Evolutionary conservation across 2,113 vertebrate species (phyloP).

Genomic region (Mesoclemmys tuberculata): DNA sequence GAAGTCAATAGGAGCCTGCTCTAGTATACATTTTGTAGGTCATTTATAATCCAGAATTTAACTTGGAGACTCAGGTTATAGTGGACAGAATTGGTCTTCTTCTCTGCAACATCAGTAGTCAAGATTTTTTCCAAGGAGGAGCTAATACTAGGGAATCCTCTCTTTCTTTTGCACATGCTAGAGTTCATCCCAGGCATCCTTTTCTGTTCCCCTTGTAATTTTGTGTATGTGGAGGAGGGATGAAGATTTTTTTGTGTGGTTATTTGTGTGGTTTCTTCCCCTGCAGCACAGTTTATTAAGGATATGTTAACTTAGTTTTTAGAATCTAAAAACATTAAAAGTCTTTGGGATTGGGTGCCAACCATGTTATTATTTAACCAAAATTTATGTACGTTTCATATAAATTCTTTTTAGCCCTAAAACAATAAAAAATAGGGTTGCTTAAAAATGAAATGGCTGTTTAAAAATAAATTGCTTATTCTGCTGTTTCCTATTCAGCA

Average conservation of each 20-base stretch:
- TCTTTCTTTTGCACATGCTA: background rate
- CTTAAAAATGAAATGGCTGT: background rate
- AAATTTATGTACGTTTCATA: background rate
- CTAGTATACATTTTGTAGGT: background rate
- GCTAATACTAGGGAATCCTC: background rate
- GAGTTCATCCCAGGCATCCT: background rate
- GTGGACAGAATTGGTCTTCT: background rate
- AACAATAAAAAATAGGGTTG: background rate
- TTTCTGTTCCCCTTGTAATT: background rate
- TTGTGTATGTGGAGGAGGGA: background rate
- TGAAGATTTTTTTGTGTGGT: background rate
- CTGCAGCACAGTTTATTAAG: too few relatives aligned
- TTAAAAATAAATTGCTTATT: background rate
- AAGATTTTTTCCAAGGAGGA: fast-evolving
- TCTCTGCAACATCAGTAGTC: background rate
- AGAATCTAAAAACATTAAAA: too few relatives aligned
- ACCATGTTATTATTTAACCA: background rate
- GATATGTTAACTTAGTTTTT: too few relatives aligned
- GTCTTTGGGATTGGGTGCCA: too few relatives aligned
- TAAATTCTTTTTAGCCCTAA: background rate
- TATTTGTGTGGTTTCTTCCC: too few relatives aligned
- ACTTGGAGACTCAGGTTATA: background rate
- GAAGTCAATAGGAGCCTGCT: background rate
- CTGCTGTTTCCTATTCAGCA: background rate
- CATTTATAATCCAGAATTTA: background rate